Evolutionary conservation across 2,797 vertebrate species (phyloP).

Genomic region (Pipistrellus pipistrellus): DNA sequence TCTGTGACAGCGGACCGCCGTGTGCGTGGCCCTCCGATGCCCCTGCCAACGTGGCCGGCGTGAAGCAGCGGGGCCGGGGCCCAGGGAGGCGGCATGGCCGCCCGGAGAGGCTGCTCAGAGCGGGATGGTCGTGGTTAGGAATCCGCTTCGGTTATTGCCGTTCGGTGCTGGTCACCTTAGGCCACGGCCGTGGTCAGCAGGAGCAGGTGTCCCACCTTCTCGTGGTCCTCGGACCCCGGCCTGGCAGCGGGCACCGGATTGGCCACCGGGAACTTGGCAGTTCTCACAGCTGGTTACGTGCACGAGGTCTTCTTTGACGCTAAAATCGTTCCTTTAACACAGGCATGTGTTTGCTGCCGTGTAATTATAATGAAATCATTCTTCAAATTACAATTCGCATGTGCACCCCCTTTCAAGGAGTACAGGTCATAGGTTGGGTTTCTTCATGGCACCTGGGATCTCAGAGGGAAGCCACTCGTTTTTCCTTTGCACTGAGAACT

Average conservation of each 20-base stretch:
- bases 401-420: neutral
- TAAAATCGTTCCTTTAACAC: neutral
- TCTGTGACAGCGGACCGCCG: neutral
- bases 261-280: neutral
- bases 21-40: neutral
- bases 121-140: neutral
- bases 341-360: neutral
- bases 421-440: neutral
- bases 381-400: neutral
- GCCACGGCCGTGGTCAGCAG: neutral
- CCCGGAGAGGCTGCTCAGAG: neutral
- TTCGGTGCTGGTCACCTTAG: neutral
- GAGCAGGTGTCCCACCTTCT: neutral
- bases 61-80: too few relatives aligned
- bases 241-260: neutral
- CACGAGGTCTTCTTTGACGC: neutral
- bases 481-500: neutral
- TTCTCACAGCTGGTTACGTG: neutral
- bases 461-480: slow-evolving; percentile 25
- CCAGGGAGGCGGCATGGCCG: neutral
- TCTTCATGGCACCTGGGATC: neutral
- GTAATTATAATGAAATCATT: neutral
- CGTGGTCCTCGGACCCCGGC: neutral
- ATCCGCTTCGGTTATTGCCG: neutral
- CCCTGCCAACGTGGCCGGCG: too few relatives aligned